Percentiles rank a stretch among this genome's conserved stretches.
phyloP scores from a whole-genome alignment of 2,888 invertebrate genomes.

The Muschampia plurimacula region DNA sequence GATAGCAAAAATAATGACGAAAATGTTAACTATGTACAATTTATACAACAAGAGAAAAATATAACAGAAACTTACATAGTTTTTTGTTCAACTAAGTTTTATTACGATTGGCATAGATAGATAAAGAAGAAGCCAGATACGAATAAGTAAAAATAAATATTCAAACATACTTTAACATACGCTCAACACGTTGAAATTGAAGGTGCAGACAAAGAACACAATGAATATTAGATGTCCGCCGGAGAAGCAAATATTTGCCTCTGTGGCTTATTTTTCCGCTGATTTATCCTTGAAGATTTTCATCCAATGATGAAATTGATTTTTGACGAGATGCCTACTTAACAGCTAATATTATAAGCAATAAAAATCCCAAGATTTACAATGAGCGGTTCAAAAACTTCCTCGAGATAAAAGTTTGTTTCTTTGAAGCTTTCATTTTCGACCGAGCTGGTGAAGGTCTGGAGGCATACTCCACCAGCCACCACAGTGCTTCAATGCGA shows the following conservation, averaged over 20 bases:
- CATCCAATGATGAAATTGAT: no score
- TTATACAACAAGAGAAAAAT: neutral
- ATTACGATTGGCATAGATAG: neutral
- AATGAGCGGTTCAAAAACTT: no score
- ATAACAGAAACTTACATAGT: neutral
- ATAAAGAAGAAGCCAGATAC: neutral
- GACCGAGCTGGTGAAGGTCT: no score
- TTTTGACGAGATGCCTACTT: no score
- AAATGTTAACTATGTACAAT: neutral
- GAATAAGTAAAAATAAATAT: slow-evolving; percentile 3
- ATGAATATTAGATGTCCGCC: slow-evolving; percentile 11
- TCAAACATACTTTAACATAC: neutral
- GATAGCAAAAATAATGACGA: neutral
- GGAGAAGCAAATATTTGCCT: slow-evolving; percentile 1
- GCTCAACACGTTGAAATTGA: slow-evolving; percentile 5
- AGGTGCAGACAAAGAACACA: slow-evolving; percentile 1
- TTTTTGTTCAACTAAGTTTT: neutral
- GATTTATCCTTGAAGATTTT: neutral
- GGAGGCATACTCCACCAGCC: no score
- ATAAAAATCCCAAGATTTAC: no score
- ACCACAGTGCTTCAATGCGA: no score
- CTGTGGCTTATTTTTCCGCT: neutral
- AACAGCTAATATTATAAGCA: no score
- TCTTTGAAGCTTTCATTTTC: no score
- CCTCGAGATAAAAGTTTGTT: no score